phyloP scores from a whole-genome alignment of 2,888 invertebrate genomes.

The Troilus luridus region DNA sequence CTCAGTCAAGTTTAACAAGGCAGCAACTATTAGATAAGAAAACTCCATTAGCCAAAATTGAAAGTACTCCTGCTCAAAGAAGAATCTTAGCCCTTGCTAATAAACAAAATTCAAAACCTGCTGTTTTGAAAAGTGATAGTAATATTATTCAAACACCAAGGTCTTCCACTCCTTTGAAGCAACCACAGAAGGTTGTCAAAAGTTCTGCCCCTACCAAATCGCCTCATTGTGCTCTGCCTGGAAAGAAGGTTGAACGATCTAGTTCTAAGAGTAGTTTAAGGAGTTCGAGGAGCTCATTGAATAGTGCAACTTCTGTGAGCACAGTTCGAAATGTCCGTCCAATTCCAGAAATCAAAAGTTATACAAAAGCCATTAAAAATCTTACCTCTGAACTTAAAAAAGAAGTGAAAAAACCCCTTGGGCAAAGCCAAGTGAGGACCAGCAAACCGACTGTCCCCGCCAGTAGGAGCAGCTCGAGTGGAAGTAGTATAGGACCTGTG shows the following conservation, averaged over 20 bases:
- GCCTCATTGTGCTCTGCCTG: conserved; percentile 55
- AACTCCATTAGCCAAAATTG: conserved; percentile 45
- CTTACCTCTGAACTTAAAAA: conserved; percentile 69
- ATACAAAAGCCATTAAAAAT: conserved; percentile 72
- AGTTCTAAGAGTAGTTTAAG: conserved; percentile 84
- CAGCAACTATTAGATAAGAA: conserved; percentile 50
- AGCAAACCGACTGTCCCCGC: conserved; percentile 70
- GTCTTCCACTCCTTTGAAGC: conserved; percentile 55
- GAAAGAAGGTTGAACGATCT: conserved; percentile 72
- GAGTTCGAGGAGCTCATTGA: conserved; percentile 87
- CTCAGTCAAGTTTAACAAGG: conserved; percentile 66
- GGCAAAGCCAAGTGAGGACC: conserved; percentile 66
- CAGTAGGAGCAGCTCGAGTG: conserved; percentile 75
- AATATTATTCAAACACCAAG: conserved; percentile 63
- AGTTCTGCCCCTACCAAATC: neutral
- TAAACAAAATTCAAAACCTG: conserved; percentile 63
- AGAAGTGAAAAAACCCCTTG: conserved; percentile 66
- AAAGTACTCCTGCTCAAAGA: conserved; percentile 61
- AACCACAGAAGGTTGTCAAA: conserved; percentile 48
- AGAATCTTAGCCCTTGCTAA: conserved; percentile 63
- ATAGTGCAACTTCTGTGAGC: conserved; percentile 83
- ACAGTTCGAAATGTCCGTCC: conserved; percentile 82
- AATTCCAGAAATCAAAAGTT: conserved; percentile 69
- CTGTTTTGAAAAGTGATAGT: conserved; percentile 63
- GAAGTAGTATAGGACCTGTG: conserved; percentile 72